Conservation (phyloP, 2,113 vertebrate genomes). For the Tenebrosternarchus preto region DNA sequence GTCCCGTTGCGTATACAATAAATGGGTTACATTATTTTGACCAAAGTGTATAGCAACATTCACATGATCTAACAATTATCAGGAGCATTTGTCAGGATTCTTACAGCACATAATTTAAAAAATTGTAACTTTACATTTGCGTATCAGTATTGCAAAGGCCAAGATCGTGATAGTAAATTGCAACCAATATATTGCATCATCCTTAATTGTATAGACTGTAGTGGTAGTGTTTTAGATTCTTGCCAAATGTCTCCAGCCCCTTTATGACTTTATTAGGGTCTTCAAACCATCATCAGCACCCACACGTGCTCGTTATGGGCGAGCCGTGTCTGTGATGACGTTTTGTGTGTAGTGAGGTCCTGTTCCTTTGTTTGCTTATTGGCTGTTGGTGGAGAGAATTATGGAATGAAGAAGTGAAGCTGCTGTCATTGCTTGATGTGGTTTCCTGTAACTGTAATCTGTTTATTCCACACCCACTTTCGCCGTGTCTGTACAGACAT, state of each 20-base stretch:
- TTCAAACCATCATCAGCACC: slow-evolving; percentile 40
- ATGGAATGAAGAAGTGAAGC: slow-evolving; percentile 56
- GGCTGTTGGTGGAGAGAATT: slow-evolving; percentile 45
- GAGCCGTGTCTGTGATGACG: slow-evolving; percentile 44
- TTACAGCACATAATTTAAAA: too few species aligned
- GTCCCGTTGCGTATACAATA: too few species aligned
- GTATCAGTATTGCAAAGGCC: too few species aligned
- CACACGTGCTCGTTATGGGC: slow-evolving; percentile 59
- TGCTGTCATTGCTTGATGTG: slow-evolving; percentile 72
- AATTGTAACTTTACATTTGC: too few species aligned
- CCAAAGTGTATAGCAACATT: too few species aligned
- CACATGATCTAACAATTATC: too few species aligned
- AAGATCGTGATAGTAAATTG: too few species aligned
- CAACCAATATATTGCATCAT: too few species aligned
- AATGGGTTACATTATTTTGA: too few species aligned
- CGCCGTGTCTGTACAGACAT: slow-evolving; percentile 68
- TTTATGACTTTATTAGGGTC: slow-evolving; percentile 47
- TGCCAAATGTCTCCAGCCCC: slow-evolving; percentile 32
- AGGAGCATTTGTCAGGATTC: too few species aligned
- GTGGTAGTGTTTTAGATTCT: slow-evolving; percentile 41
- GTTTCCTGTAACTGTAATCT: slow-evolving; percentile 66
- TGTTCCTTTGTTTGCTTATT: too few species aligned
- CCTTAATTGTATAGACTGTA: background rate
- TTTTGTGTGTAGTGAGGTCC: slow-evolving; percentile 48
- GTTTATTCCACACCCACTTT: slow-evolving; percentile 71